A percentile compares a stretch with the other conserved stretches of the same genome.
phyloP scores from a whole-genome alignment of 2,113 vertebrate genomes.

The Herpailurus yagouaroundi region DNA sequence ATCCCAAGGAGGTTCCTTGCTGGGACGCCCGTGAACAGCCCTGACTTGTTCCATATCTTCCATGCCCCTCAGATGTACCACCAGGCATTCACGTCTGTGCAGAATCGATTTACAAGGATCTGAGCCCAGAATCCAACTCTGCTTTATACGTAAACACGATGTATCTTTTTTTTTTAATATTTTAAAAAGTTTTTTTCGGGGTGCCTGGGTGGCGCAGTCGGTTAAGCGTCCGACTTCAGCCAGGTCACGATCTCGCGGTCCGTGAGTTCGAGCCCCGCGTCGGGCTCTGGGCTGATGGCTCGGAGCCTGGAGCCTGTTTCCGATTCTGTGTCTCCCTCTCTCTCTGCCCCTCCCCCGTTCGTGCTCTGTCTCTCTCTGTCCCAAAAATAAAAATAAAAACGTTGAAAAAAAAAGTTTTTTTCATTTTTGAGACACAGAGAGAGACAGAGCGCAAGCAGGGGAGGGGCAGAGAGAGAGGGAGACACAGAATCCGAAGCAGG shows the following conservation, averaged over 20 bases:
- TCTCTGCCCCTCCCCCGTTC: not conserved
- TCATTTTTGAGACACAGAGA: not conserved
- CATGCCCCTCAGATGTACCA: not conserved
- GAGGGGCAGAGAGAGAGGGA: too few relatives aligned
- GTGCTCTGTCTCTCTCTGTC: too few relatives aligned
- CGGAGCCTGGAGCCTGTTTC: too few relatives aligned
- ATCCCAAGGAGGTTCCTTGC: too few relatives aligned
- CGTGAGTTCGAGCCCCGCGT: too few relatives aligned
- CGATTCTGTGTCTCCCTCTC: not conserved
- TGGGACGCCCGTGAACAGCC: not conserved
- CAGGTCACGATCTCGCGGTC: not conserved
- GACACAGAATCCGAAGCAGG: too few relatives aligned
- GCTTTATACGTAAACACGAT: not conserved
- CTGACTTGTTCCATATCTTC: not conserved
- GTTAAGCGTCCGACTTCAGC: not conserved
- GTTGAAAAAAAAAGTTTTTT: too few relatives aligned
- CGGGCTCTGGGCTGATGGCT: too few relatives aligned
- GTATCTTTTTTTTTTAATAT: too few relatives aligned
- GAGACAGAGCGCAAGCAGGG: not conserved
- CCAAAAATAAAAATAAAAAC: too few relatives aligned
- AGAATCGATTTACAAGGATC: not conserved
- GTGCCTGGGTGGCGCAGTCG: not conserved
- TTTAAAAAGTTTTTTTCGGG: not conserved
- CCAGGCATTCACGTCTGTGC: not conserved
- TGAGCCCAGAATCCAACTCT: not conserved